A percentile compares a stretch with the other conserved stretches of the same genome.
phyloP scores from a whole-genome alignment of 2,113 vertebrate species.

The Melanerpes aurifrons region DNA sequence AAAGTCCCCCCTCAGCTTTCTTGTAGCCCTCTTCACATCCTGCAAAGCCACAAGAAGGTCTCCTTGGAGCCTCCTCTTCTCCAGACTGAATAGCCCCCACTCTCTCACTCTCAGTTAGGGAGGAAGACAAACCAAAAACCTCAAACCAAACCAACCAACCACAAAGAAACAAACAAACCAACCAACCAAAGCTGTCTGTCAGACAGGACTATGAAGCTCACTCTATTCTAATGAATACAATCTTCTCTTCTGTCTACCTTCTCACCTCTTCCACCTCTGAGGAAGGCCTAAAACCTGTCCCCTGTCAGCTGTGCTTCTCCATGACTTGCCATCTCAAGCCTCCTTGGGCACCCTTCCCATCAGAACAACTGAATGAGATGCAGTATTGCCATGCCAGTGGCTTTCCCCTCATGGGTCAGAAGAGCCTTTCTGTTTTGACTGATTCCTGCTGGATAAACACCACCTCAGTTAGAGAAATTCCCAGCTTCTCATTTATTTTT shows the following conservation, averaged over 20 bases:
- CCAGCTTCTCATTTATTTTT: neutral
- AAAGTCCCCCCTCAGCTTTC: too few species aligned
- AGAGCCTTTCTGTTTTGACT: neutral
- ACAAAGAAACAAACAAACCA: neutral
- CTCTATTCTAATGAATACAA: neutral
- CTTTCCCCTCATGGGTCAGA: neutral
- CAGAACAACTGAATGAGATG: neutral
- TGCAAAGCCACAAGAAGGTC: too few species aligned
- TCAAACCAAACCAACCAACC: neutral
- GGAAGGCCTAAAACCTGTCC: neutral
- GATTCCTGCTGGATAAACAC: constrained; percentile 12
- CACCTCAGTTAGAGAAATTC: neutral
- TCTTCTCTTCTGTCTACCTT: neutral
- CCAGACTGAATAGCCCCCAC: too few species aligned
- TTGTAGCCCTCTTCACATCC: too few species aligned
- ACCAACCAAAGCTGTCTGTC: neutral
- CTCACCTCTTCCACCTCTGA: neutral
- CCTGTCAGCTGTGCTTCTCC: neutral
- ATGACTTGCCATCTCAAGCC: neutral
- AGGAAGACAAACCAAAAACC: neutral
- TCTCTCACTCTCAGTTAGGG: neutral
- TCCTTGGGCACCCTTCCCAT: neutral
- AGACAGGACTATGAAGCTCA: neutral
- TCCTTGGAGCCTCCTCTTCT: too few species aligned
- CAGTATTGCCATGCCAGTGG: neutral